phyloP scores from a whole-genome alignment of 2,113 vertebrate genomes.

The Ophthalmolycus amberensis region DNA sequence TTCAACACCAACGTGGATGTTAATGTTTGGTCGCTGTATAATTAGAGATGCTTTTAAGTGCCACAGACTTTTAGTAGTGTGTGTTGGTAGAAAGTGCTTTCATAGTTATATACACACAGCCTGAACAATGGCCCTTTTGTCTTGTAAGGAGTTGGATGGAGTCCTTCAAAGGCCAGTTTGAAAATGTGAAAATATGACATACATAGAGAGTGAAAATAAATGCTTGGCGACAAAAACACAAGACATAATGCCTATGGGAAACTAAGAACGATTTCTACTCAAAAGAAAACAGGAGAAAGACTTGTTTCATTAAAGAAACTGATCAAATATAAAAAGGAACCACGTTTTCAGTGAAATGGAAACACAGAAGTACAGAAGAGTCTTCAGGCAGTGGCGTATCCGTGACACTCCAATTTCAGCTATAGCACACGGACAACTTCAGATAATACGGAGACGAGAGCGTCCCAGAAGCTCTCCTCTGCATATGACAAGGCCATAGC shows the following conservation, averaged over 20 bases:
- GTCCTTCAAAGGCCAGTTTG: neutral
- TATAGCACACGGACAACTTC: conserved; percentile 80
- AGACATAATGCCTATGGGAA: neutral
- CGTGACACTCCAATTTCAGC: conserved; percentile 59
- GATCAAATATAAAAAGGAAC: conserved; percentile 27
- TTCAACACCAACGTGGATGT: conserved; percentile 27
- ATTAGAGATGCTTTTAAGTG: conserved; percentile 45
- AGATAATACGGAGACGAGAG: conserved; percentile 89
- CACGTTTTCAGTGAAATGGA: conserved; percentile 45
- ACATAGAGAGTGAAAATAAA: neutral
- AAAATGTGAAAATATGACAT: neutral
- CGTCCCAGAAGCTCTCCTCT: conserved; percentile 87
- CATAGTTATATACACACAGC: neutral
- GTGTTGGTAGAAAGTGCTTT: neutral
- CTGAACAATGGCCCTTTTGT: conserved; percentile 1
- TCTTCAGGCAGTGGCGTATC: conserved; percentile 32
- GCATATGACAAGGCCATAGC: conserved; percentile 88
- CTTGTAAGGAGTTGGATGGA: neutral
- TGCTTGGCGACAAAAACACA: neutral
- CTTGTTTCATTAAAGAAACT: conserved; percentile 24
- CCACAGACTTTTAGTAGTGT: neutral
- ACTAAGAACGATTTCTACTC: neutral
- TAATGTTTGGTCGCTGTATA: conserved; percentile 45
- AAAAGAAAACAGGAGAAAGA: conserved; percentile 4
- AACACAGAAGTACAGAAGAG: conserved; percentile 43